Base-by-base conservation (phyloP, 2,888 invertebrate genomes). In the Pristionchus fissidentatus region DNA sequence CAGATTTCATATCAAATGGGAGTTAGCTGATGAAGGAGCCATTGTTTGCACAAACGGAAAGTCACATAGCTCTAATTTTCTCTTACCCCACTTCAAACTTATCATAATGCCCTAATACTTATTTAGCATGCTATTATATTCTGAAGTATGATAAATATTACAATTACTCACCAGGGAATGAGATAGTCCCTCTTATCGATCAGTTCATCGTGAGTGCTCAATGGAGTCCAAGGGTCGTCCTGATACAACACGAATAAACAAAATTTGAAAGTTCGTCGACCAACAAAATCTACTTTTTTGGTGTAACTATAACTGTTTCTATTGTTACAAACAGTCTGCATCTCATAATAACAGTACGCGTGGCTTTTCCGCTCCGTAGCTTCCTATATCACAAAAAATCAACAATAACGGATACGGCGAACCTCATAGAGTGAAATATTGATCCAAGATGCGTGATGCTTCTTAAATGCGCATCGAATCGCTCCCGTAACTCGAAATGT, bases 381-480 rank as follows among this genome's bases (percentile, higher is more conserved):
- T n/a, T n/a, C n/a, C n/a, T n/a, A n/a, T n/a, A n/a, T n/a, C n/a
- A n/a, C n/a, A n/a, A n/a, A n/a, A n/a, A 26, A 62, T 32, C 10
- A 5, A 4, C 2, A n/a, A n/a, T n/a, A n/a, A 43, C 3, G 15
- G 0, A 80, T 15, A 10, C 8, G 38, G 26, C 70, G 7, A 5
- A 81, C 80, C 62, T 81, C 80, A 81, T 62, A 62, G 62, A 81
- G 62, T 2, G 80, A 62, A n/a, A 81, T 52, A 38, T 81, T 81
- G 62, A 81, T 81, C 80, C 80, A 81, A 13, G 80, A 41, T 41
- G 19, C 38, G 22, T 70, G 70, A 8, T 81, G 43, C 43, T 62
- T 62, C 46, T 43, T 43, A 32, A 81, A 52, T 3, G 62, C 35
- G 32, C 80, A 81, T 52, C 35, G n/a, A 0, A 81, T 62, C 10